Evolutionary conservation across 2,888 invertebrate genomes (phyloP).

Genomic region (Ormyrus rosae): DNA sequence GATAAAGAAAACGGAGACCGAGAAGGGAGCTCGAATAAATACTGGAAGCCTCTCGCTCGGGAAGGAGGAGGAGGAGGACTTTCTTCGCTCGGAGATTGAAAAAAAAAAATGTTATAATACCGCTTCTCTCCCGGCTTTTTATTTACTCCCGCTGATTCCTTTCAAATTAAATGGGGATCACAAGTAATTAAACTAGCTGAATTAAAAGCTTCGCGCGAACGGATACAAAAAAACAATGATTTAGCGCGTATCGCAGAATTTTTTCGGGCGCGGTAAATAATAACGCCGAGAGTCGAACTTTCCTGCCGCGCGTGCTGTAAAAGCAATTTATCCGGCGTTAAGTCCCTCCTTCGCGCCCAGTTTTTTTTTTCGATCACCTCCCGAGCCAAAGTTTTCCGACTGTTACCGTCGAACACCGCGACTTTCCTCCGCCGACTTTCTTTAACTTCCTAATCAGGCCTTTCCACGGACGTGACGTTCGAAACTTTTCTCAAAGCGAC

Average conservation of each 20-base stretch:
- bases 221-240: neutral
- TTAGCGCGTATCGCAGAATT: neutral
- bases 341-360: neutral
- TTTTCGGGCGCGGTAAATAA: too few species aligned
- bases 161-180: too few species aligned
- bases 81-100: slow-evolving; percentile 13
- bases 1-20: slow-evolving; percentile 1
- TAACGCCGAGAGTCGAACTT: neutral
- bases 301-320: neutral
- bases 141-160: neutral
- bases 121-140: neutral
- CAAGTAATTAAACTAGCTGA: too few species aligned
- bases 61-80: neutral
- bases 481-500: too few species aligned
- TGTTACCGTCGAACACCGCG: slow-evolving; percentile 1
- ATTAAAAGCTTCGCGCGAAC: neutral
- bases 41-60: neutral
- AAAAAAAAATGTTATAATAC: neutral
- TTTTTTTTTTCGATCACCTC: neutral
- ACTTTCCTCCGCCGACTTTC: neutral
- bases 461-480: too few species aligned
- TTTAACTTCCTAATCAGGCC: too few species aligned
- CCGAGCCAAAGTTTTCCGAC: neutral
- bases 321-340: slow-evolving; percentile 11
- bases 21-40: slow-evolving; percentile 3